These are phyloP conservation scores for Myrmecobius fasciatus DNA, from an alignment of 2,113 vertebrate genomes.

Conservation along the genomic window DNA sequence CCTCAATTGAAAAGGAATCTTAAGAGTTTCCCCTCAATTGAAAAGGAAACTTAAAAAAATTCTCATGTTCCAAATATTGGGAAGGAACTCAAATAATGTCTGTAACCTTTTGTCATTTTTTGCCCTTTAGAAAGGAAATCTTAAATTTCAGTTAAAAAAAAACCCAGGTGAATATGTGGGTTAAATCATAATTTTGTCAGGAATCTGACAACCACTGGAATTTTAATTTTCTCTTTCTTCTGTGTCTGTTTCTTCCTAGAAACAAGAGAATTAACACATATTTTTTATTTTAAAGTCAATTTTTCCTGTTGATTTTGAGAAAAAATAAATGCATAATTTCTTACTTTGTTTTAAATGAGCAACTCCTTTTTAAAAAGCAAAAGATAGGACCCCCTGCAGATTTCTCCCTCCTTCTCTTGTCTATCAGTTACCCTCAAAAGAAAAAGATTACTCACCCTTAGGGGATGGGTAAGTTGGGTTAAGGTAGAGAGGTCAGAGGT, in stretches of 20 bases:
- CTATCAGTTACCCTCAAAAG: not conserved
- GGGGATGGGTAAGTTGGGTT: not conserved
- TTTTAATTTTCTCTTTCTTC: not conserved
- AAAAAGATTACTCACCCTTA: not conserved
- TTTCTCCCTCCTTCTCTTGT: not conserved
- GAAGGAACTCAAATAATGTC: not conserved
- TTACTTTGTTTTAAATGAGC: not conserved
- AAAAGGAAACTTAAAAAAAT: not conserved
- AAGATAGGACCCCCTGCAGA: not conserved
- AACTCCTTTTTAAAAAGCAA: not conserved
- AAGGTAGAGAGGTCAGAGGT: not conserved
- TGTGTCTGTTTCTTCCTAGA: not conserved
- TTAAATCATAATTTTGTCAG: not conserved
- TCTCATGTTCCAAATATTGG: not conserved
- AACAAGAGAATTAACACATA: not conserved
- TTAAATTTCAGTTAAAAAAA: not conserved
- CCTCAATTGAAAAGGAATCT: not conserved
- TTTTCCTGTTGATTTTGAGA: not conserved
- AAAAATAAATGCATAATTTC: not conserved
- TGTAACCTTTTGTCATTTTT: not conserved
- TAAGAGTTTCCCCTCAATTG: not conserved
- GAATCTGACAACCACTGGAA: not conserved
- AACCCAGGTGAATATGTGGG: not conserved
- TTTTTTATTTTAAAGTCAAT: not conserved
- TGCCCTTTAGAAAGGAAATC: not conserved